Evolutionary conservation across 1,140 invertebrate genomes (phyloP), one percentile per base, ranked within the genome.

Genomic region (Leguminivora glycinivorella): DNA sequence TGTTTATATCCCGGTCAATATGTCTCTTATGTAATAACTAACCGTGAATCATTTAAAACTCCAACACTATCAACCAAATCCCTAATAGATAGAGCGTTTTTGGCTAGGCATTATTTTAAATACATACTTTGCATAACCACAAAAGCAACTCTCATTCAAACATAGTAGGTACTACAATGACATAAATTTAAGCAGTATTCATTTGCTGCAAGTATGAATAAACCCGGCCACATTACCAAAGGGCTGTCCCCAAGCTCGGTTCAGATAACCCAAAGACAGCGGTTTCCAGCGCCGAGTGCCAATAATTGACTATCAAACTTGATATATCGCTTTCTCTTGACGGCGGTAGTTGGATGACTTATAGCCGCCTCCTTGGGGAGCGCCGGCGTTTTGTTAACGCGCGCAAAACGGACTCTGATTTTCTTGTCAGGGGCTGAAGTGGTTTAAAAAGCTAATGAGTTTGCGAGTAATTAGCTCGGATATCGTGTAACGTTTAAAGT

Each of bases 281-380:
- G 79, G 82, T 84, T 83, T 75, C 74, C 70, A 83, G 81, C 72
- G 75, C 79, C 81, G 78, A 86, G 81, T 86, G 83, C 83, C 85
- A 88, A 89, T 89, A 89, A 89, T 88, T 89, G 85, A 89, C 87
- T 85, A 88, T 87, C 85, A 87, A 88, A 88, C 73, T 86, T 89
- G 85, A 89, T 87, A 84, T 87, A 89, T 87, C 79, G 84, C 74
- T 81, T 82, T 82, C 82, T 82, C 75, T 82, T 84, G 75, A 83
- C 79, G 71, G 77, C 80, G 79, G 85, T 84, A 84, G 81, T 86
- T 79, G 75, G 75, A 82, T 85, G 80, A 89, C 80, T 83, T 89
- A 87, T 84, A 72, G 80, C 67, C 75, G 67, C 70, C 69, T 80
- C 81, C 81, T 71, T 7, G 69, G 76, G 75, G 82, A 81, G 76